phyloP scores from a whole-genome alignment of 1,140 invertebrate genomes.

The Drosophila murphyi region DNA sequence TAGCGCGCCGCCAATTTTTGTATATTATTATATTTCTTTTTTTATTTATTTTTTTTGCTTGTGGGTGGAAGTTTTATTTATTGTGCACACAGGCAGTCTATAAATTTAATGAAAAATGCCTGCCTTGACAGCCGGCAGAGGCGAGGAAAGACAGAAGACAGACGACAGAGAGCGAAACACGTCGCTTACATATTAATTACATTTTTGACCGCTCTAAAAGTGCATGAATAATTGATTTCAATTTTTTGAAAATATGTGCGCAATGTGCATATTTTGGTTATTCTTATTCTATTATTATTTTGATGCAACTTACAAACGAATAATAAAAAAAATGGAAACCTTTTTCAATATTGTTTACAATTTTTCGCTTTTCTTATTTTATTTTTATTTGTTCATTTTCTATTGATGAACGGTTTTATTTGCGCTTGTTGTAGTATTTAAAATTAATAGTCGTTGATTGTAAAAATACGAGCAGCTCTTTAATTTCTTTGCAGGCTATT shows the following conservation, averaged over 20 bases:
- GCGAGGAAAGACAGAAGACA: not conserved
- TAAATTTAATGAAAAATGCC: slow-evolving; percentile 59
- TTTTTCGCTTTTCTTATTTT: slow-evolving; percentile 14
- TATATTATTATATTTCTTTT: not conserved
- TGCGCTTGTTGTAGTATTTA: slow-evolving; percentile 43
- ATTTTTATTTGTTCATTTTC: slow-evolving; percentile 47
- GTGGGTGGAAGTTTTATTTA: slow-evolving; percentile 44
- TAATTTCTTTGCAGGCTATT: slow-evolving; percentile 39
- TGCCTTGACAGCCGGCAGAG: slow-evolving; percentile 37
- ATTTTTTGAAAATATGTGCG: slow-evolving; percentile 38
- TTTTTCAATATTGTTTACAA: slow-evolving; percentile 26
- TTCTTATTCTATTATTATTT: slow-evolving; percentile 32
- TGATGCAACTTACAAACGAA: slow-evolving; percentile 41
- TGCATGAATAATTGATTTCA: slow-evolving; percentile 62
- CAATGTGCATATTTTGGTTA: slow-evolving; percentile 30
- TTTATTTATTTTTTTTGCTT: not conserved
- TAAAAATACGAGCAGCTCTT: slow-evolving; percentile 35
- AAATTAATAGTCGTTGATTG: slow-evolving; percentile 66
- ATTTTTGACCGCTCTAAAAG: slow-evolving; percentile 65
- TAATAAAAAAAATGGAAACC: slow-evolving; percentile 41
- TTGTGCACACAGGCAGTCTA: slow-evolving; percentile 46
- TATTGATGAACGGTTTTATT: slow-evolving; percentile 51
- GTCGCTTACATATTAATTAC: slow-evolving; percentile 63
- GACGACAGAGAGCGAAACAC: slow-evolving; percentile 26
- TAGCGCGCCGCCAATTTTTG: slow-evolving; percentile 34